Evolutionary conservation across 2,797 vertebrate genomes (phyloP), one percentile per base, ranked within the genome.

Genomic region (Knipowitschia caucasica): DNA sequence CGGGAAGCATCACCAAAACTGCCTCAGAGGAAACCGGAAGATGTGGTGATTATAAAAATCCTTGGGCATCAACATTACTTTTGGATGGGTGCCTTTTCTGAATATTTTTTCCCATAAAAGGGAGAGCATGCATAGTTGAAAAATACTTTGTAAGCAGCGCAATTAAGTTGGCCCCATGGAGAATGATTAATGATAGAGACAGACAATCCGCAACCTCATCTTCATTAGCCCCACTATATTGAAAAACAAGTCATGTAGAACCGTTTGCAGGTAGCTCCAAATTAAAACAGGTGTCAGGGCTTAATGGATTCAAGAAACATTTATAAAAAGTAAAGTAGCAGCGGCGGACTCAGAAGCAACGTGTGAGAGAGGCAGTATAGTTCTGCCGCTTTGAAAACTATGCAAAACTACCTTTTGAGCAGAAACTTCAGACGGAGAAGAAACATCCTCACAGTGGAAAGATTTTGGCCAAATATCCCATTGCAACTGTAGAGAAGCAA

Each of bases 1-100:
- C 69, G 51, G 56, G 71, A 69, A 70, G 40, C 59, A 64, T 42
- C 58, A 65, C 35, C 70, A 60, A 61, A 67, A 58, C 56, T 42
- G 15, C 51, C 18, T 57, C 39, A 58, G 20, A 68, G 66, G 56
- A 29, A 50, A 55, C 35, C 59, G 20, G 55, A 36, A 58, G 10
- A 36, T 45, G 33, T 60, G 38, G n/a, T 38, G 35, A 54, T 51
- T 34, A 56, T 38, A 47, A 14, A 11, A 46, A 40, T 46, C 62
- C 64, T 62, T 33, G 71, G 45, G 66, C 39, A 35, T 60, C 56
- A 45, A 17, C 15, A 20, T 46, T 39, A 56, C 31, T 39, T 56
- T 15, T 58, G 7, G 59, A 6, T 49, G 4, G 17, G 5, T 58
- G 40, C 11, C 4, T 54, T 31, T 2, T n/a, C 35, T 34, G n/a